Evolutionary conservation across 2,797 vertebrate species (phyloP).

Genomic region (Acanthis flammea): DNA sequence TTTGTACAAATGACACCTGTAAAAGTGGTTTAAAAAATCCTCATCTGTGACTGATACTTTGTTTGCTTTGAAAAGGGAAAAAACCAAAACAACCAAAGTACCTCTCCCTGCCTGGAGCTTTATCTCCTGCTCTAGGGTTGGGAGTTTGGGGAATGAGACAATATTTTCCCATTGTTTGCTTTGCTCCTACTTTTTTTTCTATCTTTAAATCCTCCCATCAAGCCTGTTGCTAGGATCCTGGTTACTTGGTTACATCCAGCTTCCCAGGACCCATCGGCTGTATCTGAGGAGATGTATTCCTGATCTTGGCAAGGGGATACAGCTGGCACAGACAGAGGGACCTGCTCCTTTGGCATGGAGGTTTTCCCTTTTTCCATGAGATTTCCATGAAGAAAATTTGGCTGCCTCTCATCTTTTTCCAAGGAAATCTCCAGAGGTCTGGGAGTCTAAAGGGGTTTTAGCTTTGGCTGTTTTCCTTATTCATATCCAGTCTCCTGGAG

Average conservation of each 20-base stretch:
- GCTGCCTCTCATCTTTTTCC: neutral
- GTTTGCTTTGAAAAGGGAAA: neutral
- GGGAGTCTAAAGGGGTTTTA: neutral
- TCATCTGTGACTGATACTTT: constrained; percentile 13
- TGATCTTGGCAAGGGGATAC: neutral
- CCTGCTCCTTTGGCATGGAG: neutral
- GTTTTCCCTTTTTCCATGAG: neutral
- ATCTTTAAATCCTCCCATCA: constrained; percentile 17
- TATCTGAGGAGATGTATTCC: neutral
- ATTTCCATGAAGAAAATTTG: neutral
- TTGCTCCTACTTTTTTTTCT: constrained; percentile 9
- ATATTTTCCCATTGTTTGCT: neutral
- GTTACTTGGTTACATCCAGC: constrained; percentile 32
- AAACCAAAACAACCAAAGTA: neutral
- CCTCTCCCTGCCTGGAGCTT: neutral
- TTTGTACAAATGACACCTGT: constrained; percentile 77
- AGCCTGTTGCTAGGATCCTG: constrained; percentile 36
- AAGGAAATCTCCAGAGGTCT: neutral
- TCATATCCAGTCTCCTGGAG: neutral
- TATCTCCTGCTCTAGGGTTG: neutral
- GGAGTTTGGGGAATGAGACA: neutral
- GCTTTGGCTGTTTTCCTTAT: neutral
- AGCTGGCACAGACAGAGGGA: neutral
- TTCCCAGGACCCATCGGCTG: neutral
- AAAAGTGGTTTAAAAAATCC: constrained; percentile 68